Evolutionary conservation across 1,140 invertebrate genomes (phyloP), one percentile per base, ranked within the genome.

Genomic region (Drosophila prosaltans): DNA sequence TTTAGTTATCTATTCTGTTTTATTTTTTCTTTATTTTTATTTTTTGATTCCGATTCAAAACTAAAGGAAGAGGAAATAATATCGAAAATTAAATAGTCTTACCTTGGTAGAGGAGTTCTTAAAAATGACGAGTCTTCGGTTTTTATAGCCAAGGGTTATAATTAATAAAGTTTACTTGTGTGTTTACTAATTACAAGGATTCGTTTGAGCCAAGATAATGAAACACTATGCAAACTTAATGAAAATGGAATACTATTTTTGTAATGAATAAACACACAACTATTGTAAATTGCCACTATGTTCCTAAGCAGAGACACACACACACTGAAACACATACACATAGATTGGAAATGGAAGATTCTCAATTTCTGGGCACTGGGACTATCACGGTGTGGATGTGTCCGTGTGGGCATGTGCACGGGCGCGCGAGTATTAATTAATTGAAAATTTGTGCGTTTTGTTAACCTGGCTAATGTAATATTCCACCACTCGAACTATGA

Each of bases 401-500:
- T 51, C 45, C 45, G 45, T 11, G 41, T 72, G 41, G 55, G 36
- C 64, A 55, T 58, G 45, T 65, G 7, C 48, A 63, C 77, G 65
- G 58, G 48, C 84, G 59, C 77, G 78, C 67, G 58, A 75, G 75
- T 63, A 39, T 74, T 72, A 43, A 51, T 88, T 81, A 54, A 78
- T 60, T 39, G 67, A 84, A 72, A 62, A 78, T 83, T 72, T 26
- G 76, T 69, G 66, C 80, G 66, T 76, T 77, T 74, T 91, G 90
- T 91, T 94, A 94, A 99, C 98, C 96, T 98, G 96, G 94, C 96
- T 94, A 90, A 99, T 95, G 94, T 98, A 97, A 91, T 95, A 95
- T 94, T 99, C 98, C 92, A 99, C 97, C 32, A 96, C 96, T 93
- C 97, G 94, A 78, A 99, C 98, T 91, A 99, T 98, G 81, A 96